Evolutionary conservation across 2,113 vertebrate genomes (phyloP).

Genomic region (Laticauda laticaudata): DNA sequence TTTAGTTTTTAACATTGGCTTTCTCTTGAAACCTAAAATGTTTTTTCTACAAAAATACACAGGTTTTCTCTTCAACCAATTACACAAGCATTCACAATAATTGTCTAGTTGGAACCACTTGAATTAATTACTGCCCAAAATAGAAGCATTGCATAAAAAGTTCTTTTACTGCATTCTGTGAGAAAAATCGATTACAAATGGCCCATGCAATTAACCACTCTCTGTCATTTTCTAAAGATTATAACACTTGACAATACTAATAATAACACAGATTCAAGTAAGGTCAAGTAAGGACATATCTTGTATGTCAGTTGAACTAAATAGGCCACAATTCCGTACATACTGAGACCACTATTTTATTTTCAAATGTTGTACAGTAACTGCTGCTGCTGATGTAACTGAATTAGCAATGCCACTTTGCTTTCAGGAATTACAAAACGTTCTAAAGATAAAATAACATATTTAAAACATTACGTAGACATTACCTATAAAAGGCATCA

Average conservation of each 20-base stretch:
- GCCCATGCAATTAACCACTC: not conserved
- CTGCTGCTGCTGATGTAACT: not conserved
- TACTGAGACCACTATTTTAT: not conserved
- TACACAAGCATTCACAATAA: not conserved
- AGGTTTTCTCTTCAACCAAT: not conserved
- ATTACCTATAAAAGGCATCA: not conserved
- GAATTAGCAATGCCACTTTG: not conserved
- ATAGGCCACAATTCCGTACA: not conserved
- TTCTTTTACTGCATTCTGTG: slow-evolving; percentile 12
- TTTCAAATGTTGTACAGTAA: not conserved
- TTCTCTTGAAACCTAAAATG: not conserved
- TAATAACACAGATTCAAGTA: slow-evolving; percentile 29
- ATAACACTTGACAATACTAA: slow-evolving; percentile 22
- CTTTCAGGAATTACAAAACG: not conserved
- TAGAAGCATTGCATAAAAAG: not conserved
- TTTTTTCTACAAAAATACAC: not conserved
- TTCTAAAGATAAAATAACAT: not conserved
- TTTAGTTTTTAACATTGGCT: not conserved
- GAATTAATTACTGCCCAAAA: slow-evolving; percentile 20
- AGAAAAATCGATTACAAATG: not conserved
- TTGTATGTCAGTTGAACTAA: not conserved
- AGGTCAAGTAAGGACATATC: not conserved
- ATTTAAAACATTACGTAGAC: not conserved
- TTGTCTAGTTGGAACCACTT: not conserved
- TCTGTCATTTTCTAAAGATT: slow-evolving; percentile 6